A percentile compares a stretch with the other conserved stretches of the same genome.
Evolutionary conservation across 2,888 invertebrate species (phyloP).

Genomic region (Phortica magna): DNA sequence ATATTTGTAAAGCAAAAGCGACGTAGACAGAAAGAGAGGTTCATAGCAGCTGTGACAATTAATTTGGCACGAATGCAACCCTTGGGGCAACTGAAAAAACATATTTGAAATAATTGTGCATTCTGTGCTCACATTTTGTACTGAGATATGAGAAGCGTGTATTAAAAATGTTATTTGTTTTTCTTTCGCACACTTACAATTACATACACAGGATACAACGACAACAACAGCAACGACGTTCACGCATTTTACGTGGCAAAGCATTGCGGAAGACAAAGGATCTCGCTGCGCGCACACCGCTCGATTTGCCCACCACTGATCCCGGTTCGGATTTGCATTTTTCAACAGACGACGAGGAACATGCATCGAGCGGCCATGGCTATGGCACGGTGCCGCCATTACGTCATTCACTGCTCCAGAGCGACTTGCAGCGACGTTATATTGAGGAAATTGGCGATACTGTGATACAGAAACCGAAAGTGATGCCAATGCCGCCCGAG

Average conservation of each 20-base stretch:
- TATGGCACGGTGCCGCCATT: slow-evolving; percentile 64
- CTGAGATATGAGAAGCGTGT: no score
- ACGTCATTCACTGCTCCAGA: slow-evolving; percentile 72
- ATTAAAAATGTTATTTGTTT: no score
- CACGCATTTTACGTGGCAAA: slow-evolving; percentile 53
- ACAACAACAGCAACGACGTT: slow-evolving; percentile 53
- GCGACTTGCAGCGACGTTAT: slow-evolving; percentile 73
- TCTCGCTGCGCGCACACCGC: slow-evolving; percentile 74
- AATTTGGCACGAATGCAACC: no score
- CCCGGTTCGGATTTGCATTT: slow-evolving; percentile 82
- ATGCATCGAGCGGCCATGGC: slow-evolving; percentile 42
- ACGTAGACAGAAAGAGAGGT: no score
- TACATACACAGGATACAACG: neutral
- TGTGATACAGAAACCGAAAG: slow-evolving; percentile 57
- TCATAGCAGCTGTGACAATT: no score
- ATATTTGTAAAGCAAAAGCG: no score
- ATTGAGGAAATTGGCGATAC: slow-evolving; percentile 71
- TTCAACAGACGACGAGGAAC: slow-evolving; percentile 81
- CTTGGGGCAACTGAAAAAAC: no score
- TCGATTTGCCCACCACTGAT: slow-evolving; percentile 82
- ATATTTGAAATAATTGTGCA: no score
- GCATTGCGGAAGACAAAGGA: slow-evolving; percentile 51
- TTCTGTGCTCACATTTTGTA: no score
- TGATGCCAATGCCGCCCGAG: slow-evolving; percentile 78
- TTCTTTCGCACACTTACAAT: no score